phyloP scores from a whole-genome alignment of 2,888 invertebrate species.

The Pachydiplax longipennis region DNA sequence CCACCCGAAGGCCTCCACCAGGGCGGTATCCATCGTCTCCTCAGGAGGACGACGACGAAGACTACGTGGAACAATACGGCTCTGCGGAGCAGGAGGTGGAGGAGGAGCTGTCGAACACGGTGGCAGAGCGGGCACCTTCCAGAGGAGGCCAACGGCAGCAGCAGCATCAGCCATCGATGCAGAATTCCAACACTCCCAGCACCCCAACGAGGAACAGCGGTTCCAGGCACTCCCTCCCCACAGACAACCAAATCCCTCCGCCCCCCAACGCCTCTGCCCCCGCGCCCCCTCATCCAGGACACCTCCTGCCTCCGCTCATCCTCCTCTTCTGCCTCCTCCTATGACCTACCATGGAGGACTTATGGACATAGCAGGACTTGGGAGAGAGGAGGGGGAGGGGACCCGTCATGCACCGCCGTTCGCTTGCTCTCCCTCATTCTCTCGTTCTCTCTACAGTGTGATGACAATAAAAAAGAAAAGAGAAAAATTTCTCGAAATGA shows the following conservation, averaged over 20 bases:
- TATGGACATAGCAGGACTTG: no score
- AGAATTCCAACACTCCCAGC: background rate
- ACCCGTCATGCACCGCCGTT: no score
- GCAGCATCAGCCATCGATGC: background rate
- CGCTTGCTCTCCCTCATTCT: background rate
- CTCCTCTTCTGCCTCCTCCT: background rate
- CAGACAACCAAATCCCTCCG: slow-evolving; percentile 7
- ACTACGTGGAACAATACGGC: slow-evolving; percentile 71
- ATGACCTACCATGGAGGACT: slow-evolving; percentile 7
- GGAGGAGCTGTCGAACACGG: slow-evolving; percentile 62
- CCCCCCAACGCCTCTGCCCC: slow-evolving; percentile 4
- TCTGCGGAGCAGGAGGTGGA: slow-evolving; percentile 77
- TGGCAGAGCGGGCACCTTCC: slow-evolving; percentile 56
- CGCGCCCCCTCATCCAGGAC: background rate
- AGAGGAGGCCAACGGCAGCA: background rate
- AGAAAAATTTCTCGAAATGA: background rate
- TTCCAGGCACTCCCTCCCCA: slow-evolving; percentile 2
- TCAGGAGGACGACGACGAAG: slow-evolving; percentile 60
- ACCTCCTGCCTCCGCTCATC: background rate
- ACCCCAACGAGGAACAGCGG: background rate
- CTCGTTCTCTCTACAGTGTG: background rate
- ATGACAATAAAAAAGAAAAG: slow-evolving; percentile 32
- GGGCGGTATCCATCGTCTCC: slow-evolving; percentile 62
- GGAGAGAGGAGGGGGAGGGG: background rate
- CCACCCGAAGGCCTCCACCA: slow-evolving; percentile 67